Conservation (phyloP, 2,888 invertebrate species). For the Cephus runcator region DNA sequence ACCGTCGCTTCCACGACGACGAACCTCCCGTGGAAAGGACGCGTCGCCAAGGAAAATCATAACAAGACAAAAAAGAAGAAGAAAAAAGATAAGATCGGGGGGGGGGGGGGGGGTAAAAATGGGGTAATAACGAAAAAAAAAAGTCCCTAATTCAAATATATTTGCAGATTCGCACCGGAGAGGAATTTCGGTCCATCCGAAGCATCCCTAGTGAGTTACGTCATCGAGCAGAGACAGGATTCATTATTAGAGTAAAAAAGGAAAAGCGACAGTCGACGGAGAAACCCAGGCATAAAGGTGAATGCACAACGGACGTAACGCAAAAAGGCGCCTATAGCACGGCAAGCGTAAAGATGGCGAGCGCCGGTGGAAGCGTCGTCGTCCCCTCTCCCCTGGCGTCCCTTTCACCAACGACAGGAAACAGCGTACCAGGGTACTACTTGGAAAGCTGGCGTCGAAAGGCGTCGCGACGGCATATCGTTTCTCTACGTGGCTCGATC, state of each 20-base stretch:
- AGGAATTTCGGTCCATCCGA: no score
- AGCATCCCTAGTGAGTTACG: no score
- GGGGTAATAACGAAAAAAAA: no score
- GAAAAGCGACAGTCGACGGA: neutral
- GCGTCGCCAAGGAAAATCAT: neutral
- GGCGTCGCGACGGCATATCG: neutral
- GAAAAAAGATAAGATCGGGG: neutral
- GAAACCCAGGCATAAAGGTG: no score
- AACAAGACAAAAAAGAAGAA: conserved; percentile 9
- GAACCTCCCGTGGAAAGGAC: neutral
- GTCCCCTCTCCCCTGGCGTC: conserved; percentile 2
- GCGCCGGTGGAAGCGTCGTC: conserved; percentile 6
- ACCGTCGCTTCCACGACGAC: neutral
- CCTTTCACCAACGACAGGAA: neutral
- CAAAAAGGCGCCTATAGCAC: neutral
- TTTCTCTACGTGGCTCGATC: neutral
- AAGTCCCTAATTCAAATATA: no score
- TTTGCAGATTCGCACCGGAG: no score
- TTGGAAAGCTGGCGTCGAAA: conserved; percentile 5
- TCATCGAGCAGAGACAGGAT: no score
- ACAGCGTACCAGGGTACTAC: conserved; percentile 11
- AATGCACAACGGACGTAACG: no score
- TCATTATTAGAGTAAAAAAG: neutral
- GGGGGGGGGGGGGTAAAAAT: no score
- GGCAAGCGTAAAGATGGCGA: conserved; percentile 1